Evolutionary conservation across 2,888 invertebrate species (phyloP).

Genomic region (Entomobrya multifasciata): DNA sequence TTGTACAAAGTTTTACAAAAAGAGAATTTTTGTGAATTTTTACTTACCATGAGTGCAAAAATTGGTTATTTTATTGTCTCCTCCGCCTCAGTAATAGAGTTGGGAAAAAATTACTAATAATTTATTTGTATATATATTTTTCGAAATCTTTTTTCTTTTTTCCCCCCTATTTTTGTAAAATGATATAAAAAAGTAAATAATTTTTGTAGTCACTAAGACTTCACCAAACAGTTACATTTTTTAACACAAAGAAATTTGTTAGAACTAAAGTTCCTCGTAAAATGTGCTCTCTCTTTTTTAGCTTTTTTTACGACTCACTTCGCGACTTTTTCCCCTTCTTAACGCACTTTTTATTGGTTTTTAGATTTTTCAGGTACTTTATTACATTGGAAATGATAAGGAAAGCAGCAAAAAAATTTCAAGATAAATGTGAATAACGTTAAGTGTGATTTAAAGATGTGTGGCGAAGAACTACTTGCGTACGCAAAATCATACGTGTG

Average conservation of each 20-base stretch:
- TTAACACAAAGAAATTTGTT: slow-evolving; percentile 57
- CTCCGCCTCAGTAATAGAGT: slow-evolving; percentile 29
- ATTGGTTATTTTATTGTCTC: slow-evolving; percentile 71
- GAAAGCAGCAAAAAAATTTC: background rate
- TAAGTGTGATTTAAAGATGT: background rate
- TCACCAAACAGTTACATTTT: slow-evolving; percentile 72
- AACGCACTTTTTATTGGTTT: background rate
- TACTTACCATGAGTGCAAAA: slow-evolving; percentile 73
- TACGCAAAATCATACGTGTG: slow-evolving; percentile 24
- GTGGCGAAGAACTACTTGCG: background rate
- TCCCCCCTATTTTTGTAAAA: slow-evolving; percentile 33
- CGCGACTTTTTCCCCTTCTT: background rate
- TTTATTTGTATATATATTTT: background rate
- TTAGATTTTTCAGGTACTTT: background rate
- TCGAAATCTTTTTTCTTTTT: slow-evolving; percentile 27
- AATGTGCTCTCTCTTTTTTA: background rate
- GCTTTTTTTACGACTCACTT: background rate
- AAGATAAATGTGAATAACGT: slow-evolving; percentile 38
- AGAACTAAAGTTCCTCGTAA: slow-evolving; percentile 46
- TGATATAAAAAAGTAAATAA: slow-evolving; percentile 52
- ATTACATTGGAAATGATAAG: background rate
- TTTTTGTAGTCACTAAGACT: slow-evolving; percentile 69
- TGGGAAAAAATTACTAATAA: slow-evolving; percentile 1
- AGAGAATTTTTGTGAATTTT: background rate
- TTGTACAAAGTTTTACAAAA: too few species aligned